A percentile compares a stretch with the other conserved stretches of the same genome.
Conservation (phyloP, 1,140 invertebrate genomes). For the Drosophila pandora region DNA sequence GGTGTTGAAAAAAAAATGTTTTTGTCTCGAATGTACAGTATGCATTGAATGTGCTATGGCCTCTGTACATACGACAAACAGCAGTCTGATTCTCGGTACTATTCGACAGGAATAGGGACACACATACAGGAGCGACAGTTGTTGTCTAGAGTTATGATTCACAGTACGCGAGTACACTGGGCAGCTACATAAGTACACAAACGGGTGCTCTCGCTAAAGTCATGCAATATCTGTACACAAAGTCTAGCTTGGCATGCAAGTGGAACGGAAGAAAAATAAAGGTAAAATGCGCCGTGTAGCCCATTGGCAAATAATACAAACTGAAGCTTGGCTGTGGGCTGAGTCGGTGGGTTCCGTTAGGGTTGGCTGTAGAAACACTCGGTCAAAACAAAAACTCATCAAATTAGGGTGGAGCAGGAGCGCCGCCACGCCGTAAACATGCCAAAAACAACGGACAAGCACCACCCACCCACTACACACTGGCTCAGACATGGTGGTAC, state of each 20-base stretch:
- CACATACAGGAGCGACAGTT: slow-evolving; percentile 38
- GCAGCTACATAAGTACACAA: slow-evolving; percentile 23
- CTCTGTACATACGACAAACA: slow-evolving; percentile 50
- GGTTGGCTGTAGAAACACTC: slow-evolving; percentile 5
- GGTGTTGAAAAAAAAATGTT: not conserved
- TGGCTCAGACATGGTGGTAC: slow-evolving; percentile 48
- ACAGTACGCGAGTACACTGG: slow-evolving; percentile 27
- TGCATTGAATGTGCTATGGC: slow-evolving; percentile 46
- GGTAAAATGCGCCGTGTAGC: slow-evolving; percentile 9
- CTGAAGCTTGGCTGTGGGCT: slow-evolving; percentile 20
- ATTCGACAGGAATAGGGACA: slow-evolving; percentile 24
- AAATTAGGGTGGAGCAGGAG: slow-evolving; percentile 63
- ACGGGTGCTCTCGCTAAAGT: slow-evolving; percentile 6
- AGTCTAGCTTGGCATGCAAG: slow-evolving; percentile 19
- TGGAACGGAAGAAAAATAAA: not conserved
- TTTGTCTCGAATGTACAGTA: slow-evolving; percentile 35
- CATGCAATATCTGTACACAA: slow-evolving; percentile 21
- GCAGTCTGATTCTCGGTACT: slow-evolving; percentile 30
- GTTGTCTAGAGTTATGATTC: slow-evolving; percentile 29
- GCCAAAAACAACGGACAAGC: slow-evolving; percentile 42
- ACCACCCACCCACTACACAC: slow-evolving; percentile 5
- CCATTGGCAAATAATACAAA: slow-evolving; percentile 61
- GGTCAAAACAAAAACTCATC: slow-evolving; percentile 70
- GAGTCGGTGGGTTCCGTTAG: slow-evolving; percentile 22
- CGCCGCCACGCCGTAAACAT: slow-evolving; percentile 57